Conservation (phyloP, 2,797 vertebrate genomes). For the Diceros bicornis region DNA sequence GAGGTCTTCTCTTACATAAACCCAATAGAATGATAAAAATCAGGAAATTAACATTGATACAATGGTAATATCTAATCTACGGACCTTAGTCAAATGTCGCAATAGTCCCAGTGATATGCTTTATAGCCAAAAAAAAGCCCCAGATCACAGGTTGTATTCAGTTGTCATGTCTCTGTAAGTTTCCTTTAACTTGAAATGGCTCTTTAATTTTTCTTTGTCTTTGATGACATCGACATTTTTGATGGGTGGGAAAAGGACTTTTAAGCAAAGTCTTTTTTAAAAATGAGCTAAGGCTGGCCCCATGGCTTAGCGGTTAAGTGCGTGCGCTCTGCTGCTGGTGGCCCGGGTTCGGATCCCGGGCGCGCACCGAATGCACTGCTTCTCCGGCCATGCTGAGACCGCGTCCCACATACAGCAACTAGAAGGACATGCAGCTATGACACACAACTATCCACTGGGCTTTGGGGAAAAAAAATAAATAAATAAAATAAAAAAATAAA, state of each 20-base stretch:
- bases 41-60: not conserved
- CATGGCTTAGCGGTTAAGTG: too few relatives aligned
- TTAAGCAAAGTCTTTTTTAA: not conserved
- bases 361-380: too few relatives aligned
- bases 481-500: not conserved
- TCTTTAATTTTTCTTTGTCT: conserved; percentile 9
- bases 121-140: not conserved
- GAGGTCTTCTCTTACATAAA: not conserved
- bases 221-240: not conserved
- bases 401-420: too few relatives aligned
- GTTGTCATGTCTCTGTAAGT: not conserved
- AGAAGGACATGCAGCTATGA: too few relatives aligned
- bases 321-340: too few relatives aligned
- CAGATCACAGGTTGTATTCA: not conserved
- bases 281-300: not conserved
- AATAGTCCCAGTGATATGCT: not conserved
- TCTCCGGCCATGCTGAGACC: too few relatives aligned
- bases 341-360: too few relatives aligned
- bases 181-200: conserved; percentile 30
- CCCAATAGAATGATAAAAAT: conserved; percentile 3
- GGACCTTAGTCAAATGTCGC: not conserved
- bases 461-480: too few relatives aligned
- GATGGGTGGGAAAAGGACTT: not conserved
- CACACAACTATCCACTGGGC: too few relatives aligned
- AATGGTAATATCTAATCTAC: not conserved